These are phyloP conservation scores for Diadumene lineata DNA, from an alignment of 92 coral and sea anemone species.

Conservation along the genomic window DNA sequence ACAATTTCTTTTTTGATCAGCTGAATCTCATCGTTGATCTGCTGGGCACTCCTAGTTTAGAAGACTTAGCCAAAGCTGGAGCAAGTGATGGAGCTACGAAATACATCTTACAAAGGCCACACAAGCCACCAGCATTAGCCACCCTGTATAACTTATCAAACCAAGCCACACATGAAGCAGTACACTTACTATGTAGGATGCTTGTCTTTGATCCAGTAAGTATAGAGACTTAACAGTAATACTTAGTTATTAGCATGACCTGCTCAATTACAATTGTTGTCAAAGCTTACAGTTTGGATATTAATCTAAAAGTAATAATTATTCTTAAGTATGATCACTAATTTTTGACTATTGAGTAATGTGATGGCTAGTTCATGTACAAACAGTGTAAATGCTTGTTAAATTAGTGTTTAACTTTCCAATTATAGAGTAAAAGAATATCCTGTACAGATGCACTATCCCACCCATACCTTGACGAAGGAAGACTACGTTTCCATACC, in stretches of 20 bases:
- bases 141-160: slow-evolving; percentile 84
- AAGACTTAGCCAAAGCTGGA: slow-evolving; percentile 83
- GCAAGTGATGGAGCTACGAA: slow-evolving; percentile 97
- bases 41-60: slow-evolving; percentile 92
- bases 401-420: too few species aligned
- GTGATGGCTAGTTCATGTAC: too few species aligned
- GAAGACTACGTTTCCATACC: slow-evolving; percentile 91
- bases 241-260: too few species aligned
- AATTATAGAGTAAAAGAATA: slow-evolving; percentile 80
- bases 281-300: too few species aligned
- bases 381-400: too few species aligned
- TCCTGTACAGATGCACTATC: slow-evolving; percentile 93
- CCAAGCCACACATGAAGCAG: slow-evolving; percentile 97
- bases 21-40: slow-evolving; percentile 84
- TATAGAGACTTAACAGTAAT: too few species aligned
- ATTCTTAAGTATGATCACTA: too few species aligned
- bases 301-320: too few species aligned
- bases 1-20: slow-evolving; percentile 37
- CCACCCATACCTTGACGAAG: slow-evolving; percentile 98
- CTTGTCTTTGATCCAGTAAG: slow-evolving; percentile 97
- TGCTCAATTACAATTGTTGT: too few species aligned
- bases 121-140: slow-evolving; percentile 80
- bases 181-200: slow-evolving; percentile 91
- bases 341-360: too few species aligned
- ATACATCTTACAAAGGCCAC: slow-evolving; percentile 87